Percentiles rank a stretch among this genome's conserved stretches.
These are phyloP conservation scores for Ectemnius continuus DNA, from an alignment of 2,888 invertebrate genomes.

Conservation along the genomic window DNA sequence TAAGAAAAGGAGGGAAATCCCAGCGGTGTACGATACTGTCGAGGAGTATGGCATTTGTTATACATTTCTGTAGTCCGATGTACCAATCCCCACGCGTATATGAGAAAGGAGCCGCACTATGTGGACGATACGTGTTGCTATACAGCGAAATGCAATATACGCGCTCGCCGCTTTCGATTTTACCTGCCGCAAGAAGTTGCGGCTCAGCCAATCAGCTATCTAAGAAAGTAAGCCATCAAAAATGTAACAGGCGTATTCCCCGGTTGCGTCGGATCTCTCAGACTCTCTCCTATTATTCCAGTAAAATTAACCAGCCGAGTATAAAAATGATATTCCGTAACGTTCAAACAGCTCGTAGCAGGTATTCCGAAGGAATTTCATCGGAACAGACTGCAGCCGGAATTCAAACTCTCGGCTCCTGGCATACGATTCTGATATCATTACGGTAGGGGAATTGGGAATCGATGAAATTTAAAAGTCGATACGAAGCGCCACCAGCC, in stretches of 20 bases:
- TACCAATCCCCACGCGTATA: too few relatives aligned
- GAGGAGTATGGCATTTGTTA: not conserved
- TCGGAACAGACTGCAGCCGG: too few relatives aligned
- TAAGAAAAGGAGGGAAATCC: too few relatives aligned
- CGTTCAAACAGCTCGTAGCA: too few relatives aligned
- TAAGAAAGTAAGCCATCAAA: not conserved
- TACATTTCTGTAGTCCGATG: too few relatives aligned
- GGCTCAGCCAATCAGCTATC: slow-evolving; percentile 30
- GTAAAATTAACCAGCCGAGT: too few relatives aligned
- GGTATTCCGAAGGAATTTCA: too few relatives aligned
- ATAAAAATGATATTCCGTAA: too few relatives aligned
- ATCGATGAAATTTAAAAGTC: slow-evolving; percentile 53
- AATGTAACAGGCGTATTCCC: not conserved
- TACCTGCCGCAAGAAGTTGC: slow-evolving; percentile 21
- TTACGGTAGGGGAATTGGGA: slow-evolving; percentile 28
- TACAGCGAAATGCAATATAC: slow-evolving; percentile 38
- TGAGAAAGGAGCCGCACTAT: not conserved
- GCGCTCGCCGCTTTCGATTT: slow-evolving; percentile 42
- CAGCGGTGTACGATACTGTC: too few relatives aligned
- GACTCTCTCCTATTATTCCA: not conserved
- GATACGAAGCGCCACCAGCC: slow-evolving; percentile 19
- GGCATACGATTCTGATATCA: slow-evolving; percentile 32
- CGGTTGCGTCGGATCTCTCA: slow-evolving; percentile 1
- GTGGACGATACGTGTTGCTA: slow-evolving; percentile 21
- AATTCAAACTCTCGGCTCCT: not conserved